Percentiles rank a stretch among this genome's conserved stretches.
These are phyloP conservation scores for Drosophila biarmipes DNA, from an alignment of 1,140 invertebrate genomes.

Conservation along the genomic window DNA sequence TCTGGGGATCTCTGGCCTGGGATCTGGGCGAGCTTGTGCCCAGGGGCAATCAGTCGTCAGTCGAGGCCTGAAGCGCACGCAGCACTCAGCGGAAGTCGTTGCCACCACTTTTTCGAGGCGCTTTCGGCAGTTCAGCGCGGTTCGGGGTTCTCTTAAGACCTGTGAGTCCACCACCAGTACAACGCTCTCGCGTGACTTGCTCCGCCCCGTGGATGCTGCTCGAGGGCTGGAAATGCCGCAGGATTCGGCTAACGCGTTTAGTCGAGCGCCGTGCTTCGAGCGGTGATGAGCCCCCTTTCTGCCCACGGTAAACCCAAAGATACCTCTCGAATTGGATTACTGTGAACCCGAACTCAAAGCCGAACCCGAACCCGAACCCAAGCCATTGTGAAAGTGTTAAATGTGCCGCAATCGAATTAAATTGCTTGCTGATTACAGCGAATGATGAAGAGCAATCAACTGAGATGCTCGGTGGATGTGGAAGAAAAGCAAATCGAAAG, in stretches of 20 bases:
- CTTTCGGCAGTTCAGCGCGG: not conserved
- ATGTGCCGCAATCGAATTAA: slow-evolving; percentile 70
- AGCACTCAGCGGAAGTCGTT: slow-evolving; percentile 51
- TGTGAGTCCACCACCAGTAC: not conserved
- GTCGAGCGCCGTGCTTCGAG: slow-evolving; percentile 68
- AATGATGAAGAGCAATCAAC: slow-evolving; percentile 56
- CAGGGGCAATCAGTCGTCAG: slow-evolving; percentile 75
- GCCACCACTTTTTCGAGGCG: slow-evolving; percentile 3
- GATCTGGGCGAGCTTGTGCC: slow-evolving; percentile 36
- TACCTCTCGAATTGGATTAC: slow-evolving; percentile 68
- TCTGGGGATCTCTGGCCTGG: slow-evolving; percentile 24
- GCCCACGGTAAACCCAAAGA: slow-evolving; percentile 46
- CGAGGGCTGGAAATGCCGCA: slow-evolving; percentile 72
- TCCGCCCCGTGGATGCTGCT: slow-evolving; percentile 74
- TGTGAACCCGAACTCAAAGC: slow-evolving; percentile 18
- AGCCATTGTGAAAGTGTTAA: slow-evolving; percentile 77
- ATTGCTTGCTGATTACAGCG: slow-evolving; percentile 76
- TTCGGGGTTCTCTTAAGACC: slow-evolving; percentile 2
- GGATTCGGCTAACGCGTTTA: slow-evolving; percentile 65
- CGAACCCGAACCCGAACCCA: slow-evolving; percentile 10
- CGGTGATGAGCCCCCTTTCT: slow-evolving; percentile 60
- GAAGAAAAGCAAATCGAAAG: slow-evolving; percentile 33
- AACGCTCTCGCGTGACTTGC: slow-evolving; percentile 62
- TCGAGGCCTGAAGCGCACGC: slow-evolving; percentile 75
- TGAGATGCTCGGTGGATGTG: slow-evolving; percentile 25